Evolutionary conservation across 2,888 invertebrate species (phyloP).

Genomic region (Trachelus stipa): DNA sequence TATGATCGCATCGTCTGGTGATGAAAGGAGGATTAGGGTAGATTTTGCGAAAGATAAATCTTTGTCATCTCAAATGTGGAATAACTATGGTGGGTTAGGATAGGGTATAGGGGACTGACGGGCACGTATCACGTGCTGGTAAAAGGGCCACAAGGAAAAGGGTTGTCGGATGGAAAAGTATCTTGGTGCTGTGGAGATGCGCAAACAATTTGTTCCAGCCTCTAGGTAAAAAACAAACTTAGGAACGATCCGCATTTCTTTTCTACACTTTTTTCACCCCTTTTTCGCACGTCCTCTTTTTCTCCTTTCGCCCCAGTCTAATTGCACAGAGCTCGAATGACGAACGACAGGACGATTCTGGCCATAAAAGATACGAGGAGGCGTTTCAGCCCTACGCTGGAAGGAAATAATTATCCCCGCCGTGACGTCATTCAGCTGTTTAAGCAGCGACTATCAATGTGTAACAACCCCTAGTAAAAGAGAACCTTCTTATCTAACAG

Average conservation of each 20-base stretch:
- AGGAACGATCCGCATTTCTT: neutral
- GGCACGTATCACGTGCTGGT: neutral
- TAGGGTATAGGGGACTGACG: neutral
- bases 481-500: neutral
- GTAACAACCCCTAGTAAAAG: neutral
- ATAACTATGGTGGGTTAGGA: neutral
- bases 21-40: neutral
- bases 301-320: neutral
- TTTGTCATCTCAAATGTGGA: neutral
- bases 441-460: too few species aligned
- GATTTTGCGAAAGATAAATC: neutral
- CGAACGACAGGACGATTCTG: neutral
- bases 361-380: neutral
- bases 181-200: neutral
- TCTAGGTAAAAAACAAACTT: neutral
- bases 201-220: constrained; percentile 3
- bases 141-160: neutral
- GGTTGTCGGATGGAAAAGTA: neutral
- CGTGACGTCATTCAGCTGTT: too few species aligned
- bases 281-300: neutral
- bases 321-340: neutral
- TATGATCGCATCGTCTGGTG: neutral
- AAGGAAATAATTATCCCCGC: neutral
- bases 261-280: neutral
- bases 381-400: neutral